Evolutionary conservation across 2,888 invertebrate species (phyloP).

Genomic region (Cheilosia urbana): DNA sequence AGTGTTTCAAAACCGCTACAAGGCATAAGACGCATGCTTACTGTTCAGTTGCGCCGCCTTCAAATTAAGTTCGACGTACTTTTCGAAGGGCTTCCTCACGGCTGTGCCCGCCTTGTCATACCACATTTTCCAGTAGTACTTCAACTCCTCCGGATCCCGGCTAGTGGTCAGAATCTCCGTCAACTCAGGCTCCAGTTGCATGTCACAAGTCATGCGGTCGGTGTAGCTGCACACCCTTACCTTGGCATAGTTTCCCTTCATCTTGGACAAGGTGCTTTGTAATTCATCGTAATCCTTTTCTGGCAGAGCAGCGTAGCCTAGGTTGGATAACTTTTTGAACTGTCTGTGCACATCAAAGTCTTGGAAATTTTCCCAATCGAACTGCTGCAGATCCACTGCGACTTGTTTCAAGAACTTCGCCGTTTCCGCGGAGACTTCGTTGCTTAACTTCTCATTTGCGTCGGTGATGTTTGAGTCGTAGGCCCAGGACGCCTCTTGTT

Average conservation of each 20-base stretch:
- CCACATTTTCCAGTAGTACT: conserved; percentile 92
- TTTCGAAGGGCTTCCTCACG: conserved; percentile 86
- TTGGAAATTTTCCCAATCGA: conserved; percentile 89
- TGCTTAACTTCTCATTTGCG: conserved; percentile 86
- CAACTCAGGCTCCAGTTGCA: conserved; percentile 90
- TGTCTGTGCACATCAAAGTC: conserved; percentile 89
- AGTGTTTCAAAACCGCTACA: not conserved
- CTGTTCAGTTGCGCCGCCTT: conserved; percentile 90
- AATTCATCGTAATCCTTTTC: conserved; percentile 87
- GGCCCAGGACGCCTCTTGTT: conserved; percentile 88
- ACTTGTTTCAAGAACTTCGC: conserved; percentile 83
- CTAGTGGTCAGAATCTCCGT: conserved; percentile 88
- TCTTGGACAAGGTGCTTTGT: conserved; percentile 87
- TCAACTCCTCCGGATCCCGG: conserved; percentile 90
- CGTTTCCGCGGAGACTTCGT: conserved; percentile 80
- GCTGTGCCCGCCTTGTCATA: conserved; percentile 89
- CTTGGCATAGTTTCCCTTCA: conserved; percentile 91
- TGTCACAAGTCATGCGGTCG: conserved; percentile 87
- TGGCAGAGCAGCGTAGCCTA: conserved; percentile 90
- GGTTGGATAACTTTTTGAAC: conserved; percentile 89
- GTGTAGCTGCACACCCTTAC: conserved; percentile 90
- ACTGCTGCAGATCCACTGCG: conserved; percentile 83
- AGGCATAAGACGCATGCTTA: conserved; percentile 79
- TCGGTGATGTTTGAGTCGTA: conserved; percentile 91
- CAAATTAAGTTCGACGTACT: conserved; percentile 88